These are phyloP conservation scores for Brachionus paranguensis DNA, from an alignment of 1,140 invertebrate genomes.

Conservation along the genomic window DNA sequence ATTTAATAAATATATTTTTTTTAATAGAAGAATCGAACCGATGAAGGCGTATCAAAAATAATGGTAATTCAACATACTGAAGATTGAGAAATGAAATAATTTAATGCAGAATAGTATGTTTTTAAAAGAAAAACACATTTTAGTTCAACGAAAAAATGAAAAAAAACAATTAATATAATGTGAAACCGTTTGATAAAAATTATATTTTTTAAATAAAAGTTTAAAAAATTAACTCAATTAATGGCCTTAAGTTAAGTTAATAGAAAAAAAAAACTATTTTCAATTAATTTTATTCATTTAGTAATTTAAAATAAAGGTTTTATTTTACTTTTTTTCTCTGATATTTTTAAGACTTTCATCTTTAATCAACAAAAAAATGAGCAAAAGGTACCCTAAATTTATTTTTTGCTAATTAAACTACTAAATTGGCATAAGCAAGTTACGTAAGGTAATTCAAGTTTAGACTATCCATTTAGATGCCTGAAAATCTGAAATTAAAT, in stretches of 20 bases:
- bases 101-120: not conserved
- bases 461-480: not conserved
- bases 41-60: not conserved
- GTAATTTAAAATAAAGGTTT: too few species aligned
- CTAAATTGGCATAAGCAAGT: not conserved
- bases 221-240: too few species aligned
- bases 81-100: not conserved
- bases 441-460: not conserved
- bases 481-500: not conserved
- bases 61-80: not conserved
- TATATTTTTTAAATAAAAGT: too few species aligned
- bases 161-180: not conserved
- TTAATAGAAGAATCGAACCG: not conserved
- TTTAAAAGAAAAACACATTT: not conserved
- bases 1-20: not conserved
- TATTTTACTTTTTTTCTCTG: not conserved
- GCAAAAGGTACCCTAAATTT: not conserved
- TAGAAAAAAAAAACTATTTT: not conserved
- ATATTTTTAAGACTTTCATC: not conserved
- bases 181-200: not conserved
- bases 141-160: not conserved
- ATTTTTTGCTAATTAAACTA: not conserved
- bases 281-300: not conserved
- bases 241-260: too few species aligned
- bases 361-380: not conserved